phyloP scores from a whole-genome alignment of 2,888 invertebrate genomes.

The Acanthoscelides obtectus region DNA sequence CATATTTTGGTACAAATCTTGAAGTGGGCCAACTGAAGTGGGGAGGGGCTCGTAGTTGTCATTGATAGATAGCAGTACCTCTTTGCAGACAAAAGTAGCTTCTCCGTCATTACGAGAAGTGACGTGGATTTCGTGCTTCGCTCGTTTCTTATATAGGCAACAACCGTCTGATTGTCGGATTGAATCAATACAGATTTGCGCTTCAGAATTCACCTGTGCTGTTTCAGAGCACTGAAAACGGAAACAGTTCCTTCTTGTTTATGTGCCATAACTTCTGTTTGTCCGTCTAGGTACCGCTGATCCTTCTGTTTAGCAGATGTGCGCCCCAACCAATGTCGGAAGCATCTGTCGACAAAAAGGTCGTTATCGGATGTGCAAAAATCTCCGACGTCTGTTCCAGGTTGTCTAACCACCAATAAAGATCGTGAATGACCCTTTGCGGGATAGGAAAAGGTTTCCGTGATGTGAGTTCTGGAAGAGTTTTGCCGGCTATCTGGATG shows the following conservation, averaged over 20 bases:
- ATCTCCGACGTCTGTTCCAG: background rate
- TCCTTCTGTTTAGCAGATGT: slow-evolving; percentile 2
- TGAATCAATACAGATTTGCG: slow-evolving; percentile 8
- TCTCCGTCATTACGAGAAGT: background rate
- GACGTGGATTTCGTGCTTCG: slow-evolving; percentile 6
- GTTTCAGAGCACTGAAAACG: background rate
- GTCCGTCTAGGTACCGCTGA: slow-evolving; percentile 3
- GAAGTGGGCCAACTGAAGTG: too few species aligned
- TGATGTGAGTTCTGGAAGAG: slow-evolving; percentile 4
- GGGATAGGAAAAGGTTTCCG: slow-evolving; percentile 4
- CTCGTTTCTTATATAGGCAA: slow-evolving; percentile 11
- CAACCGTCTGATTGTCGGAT: slow-evolving; percentile 18
- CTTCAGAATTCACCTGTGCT: background rate
- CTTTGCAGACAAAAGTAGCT: background rate
- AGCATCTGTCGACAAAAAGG: slow-evolving; percentile 4
- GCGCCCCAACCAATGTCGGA: slow-evolving; percentile 14
- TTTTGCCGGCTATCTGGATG: slow-evolving; percentile 6
- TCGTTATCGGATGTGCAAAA: background rate
- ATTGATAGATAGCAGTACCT: slow-evolving; percentile 3
- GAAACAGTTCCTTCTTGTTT: slow-evolving; percentile 10
- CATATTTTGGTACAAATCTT: too few species aligned
- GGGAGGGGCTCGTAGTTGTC: too few species aligned
- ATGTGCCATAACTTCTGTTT: slow-evolving; percentile 13
- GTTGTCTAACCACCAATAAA: slow-evolving; percentile 9
- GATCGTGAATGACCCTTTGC: slow-evolving; percentile 2